Conservation (phyloP, 1,140 invertebrate species). For the Ladona fulva region DNA sequence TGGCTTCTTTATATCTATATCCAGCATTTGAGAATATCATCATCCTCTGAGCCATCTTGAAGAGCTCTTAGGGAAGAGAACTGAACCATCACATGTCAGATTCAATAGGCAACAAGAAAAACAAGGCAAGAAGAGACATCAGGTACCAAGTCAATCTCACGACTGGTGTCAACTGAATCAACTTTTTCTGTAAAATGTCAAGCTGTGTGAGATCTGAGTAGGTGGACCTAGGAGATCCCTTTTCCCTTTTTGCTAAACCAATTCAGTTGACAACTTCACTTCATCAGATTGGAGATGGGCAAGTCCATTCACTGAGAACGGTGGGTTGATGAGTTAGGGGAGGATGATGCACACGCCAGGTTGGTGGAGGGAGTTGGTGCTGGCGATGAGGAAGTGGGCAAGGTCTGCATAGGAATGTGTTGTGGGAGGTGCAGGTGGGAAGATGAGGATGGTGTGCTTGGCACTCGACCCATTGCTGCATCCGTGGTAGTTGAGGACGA, state of each 20-base stretch:
- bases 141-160: not conserved
- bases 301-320: not conserved
- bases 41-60: no score
- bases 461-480: not conserved
- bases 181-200: not conserved
- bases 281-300: not conserved
- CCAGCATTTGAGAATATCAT: no score
- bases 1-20: not conserved
- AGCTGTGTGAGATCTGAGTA: not conserved
- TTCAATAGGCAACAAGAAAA: not conserved
- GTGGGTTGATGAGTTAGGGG: not conserved
- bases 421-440: not conserved
- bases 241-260: not conserved
- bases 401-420: not conserved
- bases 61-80: no score
- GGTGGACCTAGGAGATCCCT: not conserved
- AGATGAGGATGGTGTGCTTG: not conserved
- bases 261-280: no score
- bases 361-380: not conserved
- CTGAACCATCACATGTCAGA: no score
- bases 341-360: not conserved
- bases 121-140: not conserved
- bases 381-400: not conserved
- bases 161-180: not conserved
- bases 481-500: not conserved